Base-by-base conservation (phyloP, 2,888 invertebrate genomes). In the Cheilosia pagana region DNA sequence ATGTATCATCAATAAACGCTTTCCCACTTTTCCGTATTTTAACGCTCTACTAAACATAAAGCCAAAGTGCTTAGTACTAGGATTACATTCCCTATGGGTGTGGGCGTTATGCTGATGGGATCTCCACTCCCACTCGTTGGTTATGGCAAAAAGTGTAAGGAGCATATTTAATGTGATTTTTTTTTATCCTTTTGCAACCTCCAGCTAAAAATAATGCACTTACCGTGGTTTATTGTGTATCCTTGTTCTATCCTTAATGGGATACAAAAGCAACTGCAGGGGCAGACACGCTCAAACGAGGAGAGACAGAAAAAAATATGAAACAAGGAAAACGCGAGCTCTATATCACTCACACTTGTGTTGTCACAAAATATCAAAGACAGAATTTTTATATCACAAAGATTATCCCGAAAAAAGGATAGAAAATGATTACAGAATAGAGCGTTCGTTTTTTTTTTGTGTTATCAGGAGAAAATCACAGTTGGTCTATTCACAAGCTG, bases 151-250 rank as follows among this genome's bases (percentile, higher is more conserved):
- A 70, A 55, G 48, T 52, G 57, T 60, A 52, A 67, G 81, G 53
- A 71, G 81, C 59, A 81, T 71, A 60, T 75, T 78, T 68, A 74
- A 83, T 83, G 83, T 25, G 72, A 60, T 70, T 60, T 65, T 71
- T 72, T 63, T 50, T 53, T 43, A 35, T 28, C 16, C 23, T 41
- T 60, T 10, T 25, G 28, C 6, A 59, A 41, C 65, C 41, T 70
- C 28, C 48, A 65, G 55, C 53, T 81, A 71, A 85, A 85, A 75
- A 85, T 70, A 85, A 81, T 81, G 85, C 85, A 85, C 85, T 85
- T 85, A 85, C 85, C 85, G 71, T 71, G 75, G 85, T 71, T 75
- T 81, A 71, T 71, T 81, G 75, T 85, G 75, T 85, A 76, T 85
- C 79, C 70, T 75, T 79, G 83, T 74, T 83, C 41, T 78, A 85